These are phyloP conservation scores for Tretioscincus oriximinensis DNA, from an alignment of 2,113 vertebrate genomes.

Conservation along the genomic window DNA sequence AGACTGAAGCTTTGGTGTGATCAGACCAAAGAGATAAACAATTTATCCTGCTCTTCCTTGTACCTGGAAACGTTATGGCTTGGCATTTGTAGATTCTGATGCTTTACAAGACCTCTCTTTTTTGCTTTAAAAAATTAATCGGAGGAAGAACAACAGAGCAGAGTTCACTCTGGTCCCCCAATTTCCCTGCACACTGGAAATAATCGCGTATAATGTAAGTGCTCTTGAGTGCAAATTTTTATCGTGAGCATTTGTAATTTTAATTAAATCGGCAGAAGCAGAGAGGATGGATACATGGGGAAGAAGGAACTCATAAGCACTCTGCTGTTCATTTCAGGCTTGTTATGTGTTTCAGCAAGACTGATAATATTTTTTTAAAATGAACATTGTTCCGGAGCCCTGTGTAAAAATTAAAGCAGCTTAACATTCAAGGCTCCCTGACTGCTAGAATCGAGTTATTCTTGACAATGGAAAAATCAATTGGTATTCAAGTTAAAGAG, in stretches of 20 bases:
- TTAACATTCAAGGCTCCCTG: slow-evolving; percentile 52
- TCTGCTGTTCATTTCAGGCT: slow-evolving; percentile 60
- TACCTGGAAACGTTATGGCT: not conserved
- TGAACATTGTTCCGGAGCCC: slow-evolving; percentile 54
- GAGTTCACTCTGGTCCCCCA: not conserved
- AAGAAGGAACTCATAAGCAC: slow-evolving; percentile 10
- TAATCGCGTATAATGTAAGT: slow-evolving; percentile 55
- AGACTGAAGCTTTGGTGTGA: too few species aligned
- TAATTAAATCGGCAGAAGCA: slow-evolving; percentile 58
- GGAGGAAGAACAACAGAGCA: not conserved
- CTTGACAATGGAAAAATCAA: slow-evolving; percentile 55
- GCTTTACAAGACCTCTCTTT: not conserved
- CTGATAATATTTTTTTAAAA: slow-evolving; percentile 68
- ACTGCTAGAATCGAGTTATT: slow-evolving; percentile 54
- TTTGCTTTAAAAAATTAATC: not conserved
- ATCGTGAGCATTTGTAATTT: slow-evolving; percentile 66
- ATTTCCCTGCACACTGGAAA: slow-evolving; percentile 26
- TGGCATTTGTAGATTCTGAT: too few species aligned
- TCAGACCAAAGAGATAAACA: too few species aligned
- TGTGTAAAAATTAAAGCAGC: slow-evolving; percentile 49
- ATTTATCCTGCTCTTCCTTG: not conserved
- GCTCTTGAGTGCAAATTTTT: slow-evolving; percentile 55
- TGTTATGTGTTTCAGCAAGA: slow-evolving; percentile 56
- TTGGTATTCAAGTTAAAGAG: slow-evolving; percentile 54
- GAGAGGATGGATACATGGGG: not conserved